Evolutionary conservation across 2,113 vertebrate species (phyloP).

Genomic region (Brachyistius frenatus): DNA sequence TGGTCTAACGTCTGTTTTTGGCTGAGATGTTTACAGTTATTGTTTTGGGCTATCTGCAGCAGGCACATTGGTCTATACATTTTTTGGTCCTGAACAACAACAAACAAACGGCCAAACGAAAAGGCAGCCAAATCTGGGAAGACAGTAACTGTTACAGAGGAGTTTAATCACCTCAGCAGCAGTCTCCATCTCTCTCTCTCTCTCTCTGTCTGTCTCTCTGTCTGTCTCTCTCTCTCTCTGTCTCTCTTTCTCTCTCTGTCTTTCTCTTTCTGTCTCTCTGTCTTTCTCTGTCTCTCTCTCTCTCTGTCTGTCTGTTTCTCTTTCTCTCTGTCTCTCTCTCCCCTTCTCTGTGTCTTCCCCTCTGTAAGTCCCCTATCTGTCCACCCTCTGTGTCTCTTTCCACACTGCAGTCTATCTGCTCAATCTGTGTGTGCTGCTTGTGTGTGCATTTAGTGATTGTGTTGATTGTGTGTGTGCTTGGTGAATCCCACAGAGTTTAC

Average conservation of each 20-base stretch:
- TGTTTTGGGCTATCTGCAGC: constrained; percentile 77
- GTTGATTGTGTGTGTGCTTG: constrained; percentile 33
- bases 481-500: no score
- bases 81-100: constrained; percentile 62
- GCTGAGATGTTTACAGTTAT: constrained; percentile 67
- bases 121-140: constrained; percentile 75
- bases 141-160: constrained; percentile 66
- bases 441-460: constrained; percentile 4
- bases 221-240: constrained; percentile 4
- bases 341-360: background rate
- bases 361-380: constrained; percentile 51
- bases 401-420: constrained; percentile 48
- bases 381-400: constrained; percentile 43
- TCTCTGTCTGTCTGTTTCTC: background rate
- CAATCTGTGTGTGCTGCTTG: constrained; percentile 60
- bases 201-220: background rate
- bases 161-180: constrained; percentile 74
- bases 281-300: background rate
- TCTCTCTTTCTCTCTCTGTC: constrained; percentile 9
- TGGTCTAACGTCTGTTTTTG: constrained; percentile 14
- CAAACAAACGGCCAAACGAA: constrained; percentile 77
- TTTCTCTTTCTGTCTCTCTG: background rate
- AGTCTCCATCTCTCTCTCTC: constrained; percentile 10
- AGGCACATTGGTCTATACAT: constrained; percentile 70
- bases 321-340: no score